These are phyloP conservation scores for Gavia stellata DNA, from an alignment of 2,113 vertebrate species.

Conservation along the genomic window DNA sequence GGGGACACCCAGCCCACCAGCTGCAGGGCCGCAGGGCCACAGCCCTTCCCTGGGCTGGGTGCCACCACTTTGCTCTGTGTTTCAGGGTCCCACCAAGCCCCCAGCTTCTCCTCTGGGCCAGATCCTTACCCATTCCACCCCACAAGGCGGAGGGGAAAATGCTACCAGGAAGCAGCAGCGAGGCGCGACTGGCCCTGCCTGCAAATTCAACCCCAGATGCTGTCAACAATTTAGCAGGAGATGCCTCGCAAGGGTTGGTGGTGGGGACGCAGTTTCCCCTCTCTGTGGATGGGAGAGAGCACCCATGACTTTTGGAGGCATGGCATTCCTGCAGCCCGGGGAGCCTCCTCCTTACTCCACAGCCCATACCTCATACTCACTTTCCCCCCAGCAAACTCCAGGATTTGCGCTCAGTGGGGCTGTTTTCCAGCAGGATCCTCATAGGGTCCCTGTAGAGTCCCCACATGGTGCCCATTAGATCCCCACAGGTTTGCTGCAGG, in stretches of 20 bases:
- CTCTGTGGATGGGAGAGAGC: neutral
- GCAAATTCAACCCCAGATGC: neutral
- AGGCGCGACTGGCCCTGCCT: neutral
- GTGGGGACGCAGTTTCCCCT: neutral
- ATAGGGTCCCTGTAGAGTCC: accelerated
- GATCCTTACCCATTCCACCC: neutral
- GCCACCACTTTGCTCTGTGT: neutral
- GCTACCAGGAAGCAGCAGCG: neutral
- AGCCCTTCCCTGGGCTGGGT: neutral
- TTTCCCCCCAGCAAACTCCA: neutral
- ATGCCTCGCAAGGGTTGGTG: neutral
- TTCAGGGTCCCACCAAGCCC: neutral
- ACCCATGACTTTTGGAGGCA: neutral
- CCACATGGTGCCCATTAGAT: neutral
- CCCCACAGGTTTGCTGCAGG: neutral
- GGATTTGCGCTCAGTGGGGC: neutral
- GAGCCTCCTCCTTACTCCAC: neutral
- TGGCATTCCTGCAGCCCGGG: neutral
- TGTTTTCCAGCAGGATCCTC: neutral
- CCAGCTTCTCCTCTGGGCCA: neutral
- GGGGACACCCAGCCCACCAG: neutral
- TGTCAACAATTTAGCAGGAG: neutral
- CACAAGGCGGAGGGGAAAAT: neutral
- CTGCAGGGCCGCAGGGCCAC: neutral
- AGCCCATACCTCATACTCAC: accelerated